Base-by-base conservation (phyloP, 2,113 vertebrate species). In the Chloropsis cyanopogon region DNA sequence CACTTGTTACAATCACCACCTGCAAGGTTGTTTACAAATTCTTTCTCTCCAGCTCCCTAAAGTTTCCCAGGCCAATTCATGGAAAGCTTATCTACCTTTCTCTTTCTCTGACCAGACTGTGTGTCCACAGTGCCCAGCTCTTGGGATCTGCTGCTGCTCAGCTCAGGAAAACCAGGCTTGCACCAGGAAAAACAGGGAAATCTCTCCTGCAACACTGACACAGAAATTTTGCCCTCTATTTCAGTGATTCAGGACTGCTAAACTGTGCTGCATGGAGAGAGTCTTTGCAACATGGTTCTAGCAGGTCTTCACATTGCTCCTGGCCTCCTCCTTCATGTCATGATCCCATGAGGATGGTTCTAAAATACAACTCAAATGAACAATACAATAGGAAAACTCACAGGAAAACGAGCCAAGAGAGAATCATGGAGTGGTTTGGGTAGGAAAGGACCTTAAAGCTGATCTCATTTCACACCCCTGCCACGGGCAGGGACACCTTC, bases 241-340 rank as follows among this genome's bases (percentile, higher is more conserved):
- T 22, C 59, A 37, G 47, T 35, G 54, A n/a, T 23, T 22, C 37
- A 35, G 52, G 68, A 11, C 37, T 57, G 70, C 28, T 12, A 8
- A 37, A 5, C 1, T 49, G 35, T 21, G 56, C 41, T 60, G 6
- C 22, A 3, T 2, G 3, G 23, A 12, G 33, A 56, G 24, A 61
- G 46, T n/a, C 24, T 56, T 56, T 37, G 26, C 18, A 39, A 11
- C 0, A 0, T 0, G 28, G 33, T 9, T 37, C 46, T 46, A 52
- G 53, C 26, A 2, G 0, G 31, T 18, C 46, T 22, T 13, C 13
- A 2, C 28, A 4, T 7, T 56, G 29, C 29, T 64, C 50, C 33
- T 50, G 47, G 26, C 17, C 24, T 49, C n/a, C 41, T 28, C 24
- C 33, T 64, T 31, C 29, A 6, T 8, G 26, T 28, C 35, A 11